A percentile compares a stretch with the other conserved stretches of the same genome.
These are phyloP conservation scores for rabbit (Oryctolagus cuniculus) DNA, from an alignment of 2,113 vertebrate species.

Conservation along the genomic window mOryCun1.1 NC_091434.1:167767501-167768000, in stretches of 20 bases:
- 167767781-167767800: background rate
- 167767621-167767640: background rate
- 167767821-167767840: background rate
- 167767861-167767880: background rate
- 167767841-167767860: background rate
- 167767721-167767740: too few species aligned
- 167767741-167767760: background rate
- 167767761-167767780: background rate
- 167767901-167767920: constrained; percentile 40
- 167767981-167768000: constrained; percentile 86
- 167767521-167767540: background rate
- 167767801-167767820: background rate
- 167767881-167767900: background rate
- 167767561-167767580: background rate
- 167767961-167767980: constrained; percentile 82
- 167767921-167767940: background rate
- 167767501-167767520: background rate
- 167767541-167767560: background rate
- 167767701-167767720: background rate
- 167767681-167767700: background rate
- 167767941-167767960: constrained; percentile 55
- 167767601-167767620: background rate
- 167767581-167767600: background rate
- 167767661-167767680: background rate
- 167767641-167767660: background rate